Evolutionary conservation across 2,113 vertebrate genomes (phyloP), one percentile per base, ranked within the genome.

Genomic region (Passer montanus): DNA sequence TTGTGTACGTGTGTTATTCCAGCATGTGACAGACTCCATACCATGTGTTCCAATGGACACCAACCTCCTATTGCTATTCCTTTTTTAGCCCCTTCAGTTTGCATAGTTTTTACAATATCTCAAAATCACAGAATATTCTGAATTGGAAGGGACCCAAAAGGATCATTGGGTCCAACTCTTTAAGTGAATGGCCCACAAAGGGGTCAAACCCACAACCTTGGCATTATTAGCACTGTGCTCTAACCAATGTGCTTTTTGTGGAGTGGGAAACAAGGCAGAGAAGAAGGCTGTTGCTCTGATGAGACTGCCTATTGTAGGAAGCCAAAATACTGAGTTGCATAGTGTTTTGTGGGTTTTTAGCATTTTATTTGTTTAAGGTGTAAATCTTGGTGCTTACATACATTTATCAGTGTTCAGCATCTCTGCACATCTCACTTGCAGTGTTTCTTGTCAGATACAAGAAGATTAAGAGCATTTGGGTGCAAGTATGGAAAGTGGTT

Each of bases 361-460:
- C 13, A 7, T 50, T 80, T 67, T 70, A 43, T 68, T 55, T 81
- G 15, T 81, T 88, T 28, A 23, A 10, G 39, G 15, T 83, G 7
- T 55, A 0, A 37, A 16, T 80, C n/a, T 35, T 52, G 26, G 33
- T 50, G 58, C 37, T 86, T 44, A 21, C 10, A n/a, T 10, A 5
- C 35, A 15, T 58, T 80, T 44, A 16, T 84, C 4, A 5, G 16
- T 27, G 21, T 58, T 85, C 30, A 68, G 12, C 24, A 19, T 85
- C 56, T 31, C 26, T 76, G 39, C 44, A 33, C 35, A 35, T 76
- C 44, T 89, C 5, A 1, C 20, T 83, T 83, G 47, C 49, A 26
- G 20, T 33, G 37, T 59, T 33, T 43, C 33, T n/a, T 70, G 58
- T 46, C 0, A 0, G 53, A 43, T 33, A 28, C 22, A 33, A 59